phyloP scores from a whole-genome alignment of 2,888 invertebrate species.

The Dryococelus australis region DNA sequence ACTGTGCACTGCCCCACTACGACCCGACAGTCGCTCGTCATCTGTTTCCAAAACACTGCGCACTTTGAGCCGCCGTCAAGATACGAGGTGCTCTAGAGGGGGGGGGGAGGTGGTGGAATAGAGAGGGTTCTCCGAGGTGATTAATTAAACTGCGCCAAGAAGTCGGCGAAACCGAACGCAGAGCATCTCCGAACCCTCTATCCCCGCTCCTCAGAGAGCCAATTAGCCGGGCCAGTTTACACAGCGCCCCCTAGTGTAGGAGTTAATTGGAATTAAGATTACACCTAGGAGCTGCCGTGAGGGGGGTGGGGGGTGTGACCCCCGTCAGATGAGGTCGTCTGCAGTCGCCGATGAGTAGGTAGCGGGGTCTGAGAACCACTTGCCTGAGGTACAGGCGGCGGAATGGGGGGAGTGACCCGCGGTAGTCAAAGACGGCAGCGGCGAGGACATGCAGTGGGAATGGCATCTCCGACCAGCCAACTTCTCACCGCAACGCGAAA shows the following conservation, averaged over 20 bases:
- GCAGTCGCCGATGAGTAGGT: not conserved
- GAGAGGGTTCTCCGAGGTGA: not conserved
- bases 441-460: no score
- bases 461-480: no score
- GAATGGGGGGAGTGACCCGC: no score
- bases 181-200: not conserved
- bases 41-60: not conserved
- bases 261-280: conserved; percentile 16
- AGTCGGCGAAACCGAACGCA: not conserved
- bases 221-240: not conserved
- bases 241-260: conserved; percentile 10
- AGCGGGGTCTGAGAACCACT: not conserved
- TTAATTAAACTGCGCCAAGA: conserved; percentile 13
- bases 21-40: not conserved
- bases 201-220: not conserved
- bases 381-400: not conserved
- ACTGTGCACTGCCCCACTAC: no score
- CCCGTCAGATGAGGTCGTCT: not conserved
- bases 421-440: no score
- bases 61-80: not conserved
- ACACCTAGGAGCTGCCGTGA: not conserved
- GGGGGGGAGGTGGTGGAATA: not conserved
- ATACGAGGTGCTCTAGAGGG: not conserved
- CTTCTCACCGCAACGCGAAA: no score
- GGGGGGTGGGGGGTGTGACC: not conserved